Percentiles rank a stretch among this genome's conserved stretches.
phyloP scores from a whole-genome alignment of 30 jellyfish, hydroid and myxozoan species.

The Phacellophora camtschatica region DNA sequence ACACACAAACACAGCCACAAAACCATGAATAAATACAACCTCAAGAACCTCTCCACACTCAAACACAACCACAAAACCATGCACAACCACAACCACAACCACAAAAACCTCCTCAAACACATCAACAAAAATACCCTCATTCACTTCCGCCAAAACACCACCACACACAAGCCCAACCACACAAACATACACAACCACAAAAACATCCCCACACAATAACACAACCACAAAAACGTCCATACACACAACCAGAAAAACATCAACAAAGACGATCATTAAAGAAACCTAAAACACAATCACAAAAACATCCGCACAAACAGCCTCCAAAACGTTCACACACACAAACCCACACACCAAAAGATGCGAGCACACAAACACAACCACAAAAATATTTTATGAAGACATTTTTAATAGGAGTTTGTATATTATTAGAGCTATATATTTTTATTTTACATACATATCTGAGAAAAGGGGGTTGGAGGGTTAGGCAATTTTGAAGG shows the following conservation, averaged over 20 bases:
- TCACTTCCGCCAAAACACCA: neutral
- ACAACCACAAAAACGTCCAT: constrained; percentile 20
- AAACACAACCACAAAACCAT: neutral
- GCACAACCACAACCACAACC: neutral
- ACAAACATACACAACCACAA: neutral
- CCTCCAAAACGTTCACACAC: constrained; percentile 17
- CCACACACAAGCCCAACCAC: neutral
- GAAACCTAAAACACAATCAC: constrained; percentile 13
- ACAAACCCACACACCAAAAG: neutral
- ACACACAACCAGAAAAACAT: constrained; percentile 2
- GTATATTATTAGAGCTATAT: neutral
- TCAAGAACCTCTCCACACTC: neutral
- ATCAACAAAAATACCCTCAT: neutral
- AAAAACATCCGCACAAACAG: neutral
- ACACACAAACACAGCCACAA: neutral
- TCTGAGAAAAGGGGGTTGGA: neutral
- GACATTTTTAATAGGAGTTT: neutral
- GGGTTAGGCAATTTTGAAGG: neutral
- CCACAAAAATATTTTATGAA: neutral
- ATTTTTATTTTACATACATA: neutral
- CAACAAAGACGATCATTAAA: neutral
- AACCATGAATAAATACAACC: neutral
- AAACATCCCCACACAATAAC: constrained; percentile 19
- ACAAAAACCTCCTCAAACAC: neutral
- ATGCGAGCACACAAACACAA: constrained; percentile 2